Evolutionary conservation across 2,888 invertebrate species (phyloP).

Genomic region (Pollenia angustigena): DNA sequence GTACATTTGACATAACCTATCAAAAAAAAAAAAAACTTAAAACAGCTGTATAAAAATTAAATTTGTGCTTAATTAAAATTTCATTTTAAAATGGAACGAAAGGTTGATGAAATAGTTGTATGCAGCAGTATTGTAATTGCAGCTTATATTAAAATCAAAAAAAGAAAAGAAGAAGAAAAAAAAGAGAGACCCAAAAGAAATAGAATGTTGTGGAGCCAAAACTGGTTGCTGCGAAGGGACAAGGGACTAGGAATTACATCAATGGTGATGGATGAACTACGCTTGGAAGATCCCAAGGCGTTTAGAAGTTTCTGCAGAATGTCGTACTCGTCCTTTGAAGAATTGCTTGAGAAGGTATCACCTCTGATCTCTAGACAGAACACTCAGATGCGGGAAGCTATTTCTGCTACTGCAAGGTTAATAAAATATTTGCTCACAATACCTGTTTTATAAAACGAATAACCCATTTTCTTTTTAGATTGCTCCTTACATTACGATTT

Average conservation of each 20-base stretch:
- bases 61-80: too few species aligned
- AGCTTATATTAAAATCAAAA: neutral
- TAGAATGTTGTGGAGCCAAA: neutral
- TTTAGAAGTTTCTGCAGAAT: neutral
- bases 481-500: neutral
- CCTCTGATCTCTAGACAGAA: neutral
- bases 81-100: neutral
- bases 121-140: neutral
- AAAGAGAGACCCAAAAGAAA: neutral
- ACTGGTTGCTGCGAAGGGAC: conserved; percentile 1
- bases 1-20: too few species aligned
- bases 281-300: neutral
- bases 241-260: neutral
- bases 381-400: neutral
- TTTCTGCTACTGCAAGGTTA: neutral
- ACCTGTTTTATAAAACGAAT: too few species aligned
- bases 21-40: too few species aligned
- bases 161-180: neutral
- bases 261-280: neutral
- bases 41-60: too few species aligned
- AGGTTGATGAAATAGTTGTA: neutral
- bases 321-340: neutral
- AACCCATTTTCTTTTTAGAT: neutral
- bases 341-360: neutral
- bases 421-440: neutral